Conservation (phyloP, 2,888 invertebrate genomes). For the Cryptocheilus praepositus region DNA sequence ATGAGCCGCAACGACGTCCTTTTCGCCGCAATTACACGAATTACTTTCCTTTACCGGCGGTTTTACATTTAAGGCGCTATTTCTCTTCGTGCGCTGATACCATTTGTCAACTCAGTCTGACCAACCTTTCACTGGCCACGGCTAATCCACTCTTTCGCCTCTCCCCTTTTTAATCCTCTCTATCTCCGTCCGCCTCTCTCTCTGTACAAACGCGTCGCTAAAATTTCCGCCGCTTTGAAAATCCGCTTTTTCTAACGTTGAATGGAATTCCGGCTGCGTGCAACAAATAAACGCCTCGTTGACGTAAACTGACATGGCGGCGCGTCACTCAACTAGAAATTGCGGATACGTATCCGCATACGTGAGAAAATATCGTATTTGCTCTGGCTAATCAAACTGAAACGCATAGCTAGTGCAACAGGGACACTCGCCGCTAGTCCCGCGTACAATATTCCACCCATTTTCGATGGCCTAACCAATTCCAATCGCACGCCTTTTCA, state of each 20-base stretch:
- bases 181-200: too few species aligned
- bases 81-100: too few species aligned
- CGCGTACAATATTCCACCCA: too few species aligned
- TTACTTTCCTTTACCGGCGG: too few species aligned
- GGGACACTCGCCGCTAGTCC: conserved; percentile 6
- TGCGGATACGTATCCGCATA: conserved; percentile 41
- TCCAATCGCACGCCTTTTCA: conserved; percentile 28
- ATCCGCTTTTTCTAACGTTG: conserved; percentile 10
- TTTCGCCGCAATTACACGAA: too few species aligned
- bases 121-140: background rate
- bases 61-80: too few species aligned
- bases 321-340: conserved; percentile 31
- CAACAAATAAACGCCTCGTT: conserved; percentile 5
- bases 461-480: too few species aligned
- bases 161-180: too few species aligned
- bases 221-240: background rate
- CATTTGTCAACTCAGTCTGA: too few species aligned
- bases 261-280: too few species aligned
- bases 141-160: conserved; percentile 6
- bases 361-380: conserved; percentile 66
- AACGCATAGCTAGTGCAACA: conserved; percentile 23
- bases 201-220: background rate
- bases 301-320: conserved; percentile 29
- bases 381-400: conserved; percentile 61
- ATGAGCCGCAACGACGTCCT: too few species aligned